phyloP scores from a whole-genome alignment of 2,113 vertebrate species.

The Apaloderma vittatum region DNA sequence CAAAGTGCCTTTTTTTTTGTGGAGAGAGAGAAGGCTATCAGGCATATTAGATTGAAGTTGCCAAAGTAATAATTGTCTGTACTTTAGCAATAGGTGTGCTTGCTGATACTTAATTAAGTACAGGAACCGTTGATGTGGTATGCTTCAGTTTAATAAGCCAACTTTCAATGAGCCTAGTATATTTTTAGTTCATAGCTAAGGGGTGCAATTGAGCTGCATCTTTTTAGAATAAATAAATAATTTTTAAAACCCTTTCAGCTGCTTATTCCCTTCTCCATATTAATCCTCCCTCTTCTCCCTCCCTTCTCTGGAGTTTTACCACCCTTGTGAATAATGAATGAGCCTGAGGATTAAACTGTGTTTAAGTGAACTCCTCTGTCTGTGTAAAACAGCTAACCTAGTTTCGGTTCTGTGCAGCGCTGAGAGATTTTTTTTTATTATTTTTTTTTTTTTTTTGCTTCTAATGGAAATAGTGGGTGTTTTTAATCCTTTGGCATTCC shows the following conservation, averaged over 20 bases:
- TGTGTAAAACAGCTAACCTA: conserved; percentile 48
- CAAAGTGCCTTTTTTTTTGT: not conserved
- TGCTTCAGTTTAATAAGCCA: not conserved
- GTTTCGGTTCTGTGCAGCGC: conserved; percentile 53
- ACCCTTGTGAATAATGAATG: conserved; percentile 59
- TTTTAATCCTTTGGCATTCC: conserved; percentile 35
- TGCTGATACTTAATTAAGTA: not conserved
- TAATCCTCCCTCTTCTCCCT: conserved; percentile 26
- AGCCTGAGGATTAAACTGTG: conserved; percentile 31
- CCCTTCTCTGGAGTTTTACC: conserved; percentile 29
- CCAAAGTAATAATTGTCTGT: not conserved
- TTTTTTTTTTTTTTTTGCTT: not conserved
- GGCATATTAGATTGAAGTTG: not conserved
- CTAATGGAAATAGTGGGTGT: not conserved
- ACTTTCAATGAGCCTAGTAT: not conserved
- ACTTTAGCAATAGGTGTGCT: not conserved
- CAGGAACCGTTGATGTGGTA: not conserved
- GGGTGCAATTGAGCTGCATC: not conserved
- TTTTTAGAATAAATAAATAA: conserved; percentile 47
- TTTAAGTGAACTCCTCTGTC: conserved; percentile 1
- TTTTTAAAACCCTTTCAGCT: not conserved
- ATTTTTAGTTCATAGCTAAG: conserved; percentile 38
- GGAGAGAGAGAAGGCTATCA: not conserved
- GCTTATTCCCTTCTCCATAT: not conserved
- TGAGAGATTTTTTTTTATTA: conserved; percentile 1